These are phyloP conservation scores for Conus canariensis DNA, from an alignment of 2,888 invertebrate species.

Conservation along the genomic window DNA sequence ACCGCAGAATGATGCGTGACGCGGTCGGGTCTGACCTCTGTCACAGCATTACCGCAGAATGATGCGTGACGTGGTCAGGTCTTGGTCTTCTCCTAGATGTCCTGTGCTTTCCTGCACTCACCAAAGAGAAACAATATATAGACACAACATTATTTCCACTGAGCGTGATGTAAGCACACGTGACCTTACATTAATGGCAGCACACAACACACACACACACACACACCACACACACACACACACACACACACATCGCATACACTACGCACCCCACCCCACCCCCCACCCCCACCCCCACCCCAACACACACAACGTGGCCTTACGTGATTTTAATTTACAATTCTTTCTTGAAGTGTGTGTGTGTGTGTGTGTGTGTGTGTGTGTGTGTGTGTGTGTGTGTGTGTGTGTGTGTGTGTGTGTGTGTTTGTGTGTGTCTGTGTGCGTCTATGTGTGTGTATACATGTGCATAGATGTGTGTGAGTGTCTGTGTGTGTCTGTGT, in stretches of 20 bases:
- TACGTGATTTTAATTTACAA: background rate
- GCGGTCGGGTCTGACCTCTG: background rate
- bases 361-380: background rate
- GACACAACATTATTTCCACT: background rate
- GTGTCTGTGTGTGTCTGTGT: conserved; percentile 18
- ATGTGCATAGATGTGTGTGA: background rate
- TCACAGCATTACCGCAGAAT: conserved; percentile 1
- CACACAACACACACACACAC: no score
- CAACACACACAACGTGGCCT: background rate
- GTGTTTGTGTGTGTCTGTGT: background rate
- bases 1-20: background rate
- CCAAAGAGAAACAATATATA: background rate
- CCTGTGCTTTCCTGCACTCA: background rate
- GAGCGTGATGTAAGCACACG: background rate
- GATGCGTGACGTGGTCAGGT: background rate
- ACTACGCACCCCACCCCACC: no score
- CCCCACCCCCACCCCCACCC: no score
- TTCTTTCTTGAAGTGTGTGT: background rate
- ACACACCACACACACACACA: background rate
- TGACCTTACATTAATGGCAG: no score
- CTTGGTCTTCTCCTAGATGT: background rate
- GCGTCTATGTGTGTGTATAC: background rate
- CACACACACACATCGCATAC: no score
- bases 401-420: background rate
- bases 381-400: conserved; percentile 10